A percentile compares a stretch with the other conserved stretches of the same genome.
Evolutionary conservation across 2,113 vertebrate species (phyloP).

Genomic region (Aegithalos caudatus): DNA sequence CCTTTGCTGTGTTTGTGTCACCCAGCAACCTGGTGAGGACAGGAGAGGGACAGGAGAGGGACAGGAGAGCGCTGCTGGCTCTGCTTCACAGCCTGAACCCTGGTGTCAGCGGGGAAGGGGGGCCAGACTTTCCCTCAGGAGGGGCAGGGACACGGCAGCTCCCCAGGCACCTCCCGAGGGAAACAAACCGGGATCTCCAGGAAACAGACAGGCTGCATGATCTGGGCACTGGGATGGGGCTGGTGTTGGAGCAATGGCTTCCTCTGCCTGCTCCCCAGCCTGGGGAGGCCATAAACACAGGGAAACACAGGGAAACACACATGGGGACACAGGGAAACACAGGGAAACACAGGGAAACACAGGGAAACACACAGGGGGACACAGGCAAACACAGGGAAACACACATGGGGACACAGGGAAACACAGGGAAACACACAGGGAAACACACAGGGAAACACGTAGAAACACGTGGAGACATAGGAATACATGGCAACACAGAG

Average conservation of each 20-base stretch:
- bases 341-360: neutral
- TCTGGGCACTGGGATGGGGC: neutral
- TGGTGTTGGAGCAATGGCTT: neutral
- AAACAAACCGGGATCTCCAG: neutral
- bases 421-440: neutral
- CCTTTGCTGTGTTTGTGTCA: slow-evolving; percentile 55
- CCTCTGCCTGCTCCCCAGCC: neutral
- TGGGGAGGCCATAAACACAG: neutral
- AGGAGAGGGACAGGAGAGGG: neutral
- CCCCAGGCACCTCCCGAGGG: accelerated
- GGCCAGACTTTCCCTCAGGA: neutral
- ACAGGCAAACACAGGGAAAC: too few species aligned
- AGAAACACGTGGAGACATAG: too few species aligned
- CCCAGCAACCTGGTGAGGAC: slow-evolving; percentile 51
- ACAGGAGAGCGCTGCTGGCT: neutral
- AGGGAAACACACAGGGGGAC: neutral
- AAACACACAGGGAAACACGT: neutral
- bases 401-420: neutral
- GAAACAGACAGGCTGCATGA: neutral
- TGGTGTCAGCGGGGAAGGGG: neutral
- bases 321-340: neutral
- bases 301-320: neutral
- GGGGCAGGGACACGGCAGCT: neutral
- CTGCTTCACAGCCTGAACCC: neutral
- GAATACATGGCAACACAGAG: too few species aligned